Conservation (phyloP, 2,888 invertebrate genomes). For the Ectemnius continuus region DNA sequence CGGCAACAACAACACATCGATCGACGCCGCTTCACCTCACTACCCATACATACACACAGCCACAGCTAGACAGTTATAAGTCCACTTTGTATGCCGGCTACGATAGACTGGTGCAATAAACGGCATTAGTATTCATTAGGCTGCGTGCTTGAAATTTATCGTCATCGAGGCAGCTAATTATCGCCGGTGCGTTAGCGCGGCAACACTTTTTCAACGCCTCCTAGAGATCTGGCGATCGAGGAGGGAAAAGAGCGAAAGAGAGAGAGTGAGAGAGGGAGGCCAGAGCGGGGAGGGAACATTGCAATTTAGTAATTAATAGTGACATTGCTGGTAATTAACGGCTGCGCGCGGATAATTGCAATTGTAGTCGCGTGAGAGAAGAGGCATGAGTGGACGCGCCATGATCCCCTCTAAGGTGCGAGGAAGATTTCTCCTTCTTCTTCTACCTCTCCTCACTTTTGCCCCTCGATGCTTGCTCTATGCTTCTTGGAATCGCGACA, state of each 20-base stretch:
- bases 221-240: conserved; percentile 26
- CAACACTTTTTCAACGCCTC: conserved; percentile 36
- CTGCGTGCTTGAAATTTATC: conserved; percentile 41
- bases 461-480: background rate
- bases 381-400: conserved; percentile 8
- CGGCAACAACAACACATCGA: too few species aligned
- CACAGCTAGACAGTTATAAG: conserved; percentile 2
- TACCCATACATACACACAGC: background rate
- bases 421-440: background rate
- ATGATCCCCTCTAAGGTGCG: background rate
- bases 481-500: conserved; percentile 65
- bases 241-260: background rate
- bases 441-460: background rate
- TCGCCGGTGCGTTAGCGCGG: conserved; percentile 35
- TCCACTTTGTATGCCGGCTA: conserved; percentile 7
- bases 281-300: conserved; percentile 41
- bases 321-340: conserved; percentile 73
- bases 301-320: conserved; percentile 75
- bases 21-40: too few species aligned
- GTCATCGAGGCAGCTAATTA: conserved; percentile 37
- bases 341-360: conserved; percentile 68
- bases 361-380: conserved; percentile 60
- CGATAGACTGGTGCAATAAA: conserved; percentile 29
- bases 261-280: background rate
- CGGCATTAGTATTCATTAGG: conserved; percentile 5